Conservation (phyloP, 2,888 invertebrate species). For the Anoplius nigerrimus region DNA sequence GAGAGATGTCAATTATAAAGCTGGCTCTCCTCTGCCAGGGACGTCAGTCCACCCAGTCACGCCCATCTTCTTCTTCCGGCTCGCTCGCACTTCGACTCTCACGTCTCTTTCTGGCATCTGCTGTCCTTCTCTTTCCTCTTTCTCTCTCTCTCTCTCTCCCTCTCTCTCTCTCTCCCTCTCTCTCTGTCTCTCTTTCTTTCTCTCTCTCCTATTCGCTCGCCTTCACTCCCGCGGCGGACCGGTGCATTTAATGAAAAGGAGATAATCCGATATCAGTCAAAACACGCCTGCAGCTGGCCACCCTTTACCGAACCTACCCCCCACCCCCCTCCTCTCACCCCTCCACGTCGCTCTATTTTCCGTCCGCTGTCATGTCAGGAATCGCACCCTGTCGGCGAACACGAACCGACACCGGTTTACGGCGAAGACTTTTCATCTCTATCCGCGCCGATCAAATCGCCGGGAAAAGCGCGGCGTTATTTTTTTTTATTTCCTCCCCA, state of each 20-base stretch:
- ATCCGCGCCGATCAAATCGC: no score
- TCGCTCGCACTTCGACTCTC: slow-evolving; percentile 14
- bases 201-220: not conserved
- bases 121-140: not conserved
- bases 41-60: slow-evolving; percentile 49
- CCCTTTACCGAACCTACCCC: not conserved
- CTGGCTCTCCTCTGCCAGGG: slow-evolving; percentile 45
- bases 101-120: not conserved
- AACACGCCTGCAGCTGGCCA: slow-evolving; percentile 28
- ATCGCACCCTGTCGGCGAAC: no score
- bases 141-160: slow-evolving; percentile 7
- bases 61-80: slow-evolving; percentile 42
- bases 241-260: slow-evolving; percentile 26
- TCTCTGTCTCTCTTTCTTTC: no score
- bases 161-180: not conserved
- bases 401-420: no score
- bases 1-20: slow-evolving; percentile 57
- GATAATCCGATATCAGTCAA: slow-evolving; percentile 52
- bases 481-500: no score
- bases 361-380: not conserved
- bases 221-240: not conserved
- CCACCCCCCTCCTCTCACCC: no score
- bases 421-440: no score
- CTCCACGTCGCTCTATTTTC: not conserved
- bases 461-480: no score